Base-by-base conservation (phyloP, 1,140 invertebrate species). In the Pseudomyrmex concolor region DNA sequence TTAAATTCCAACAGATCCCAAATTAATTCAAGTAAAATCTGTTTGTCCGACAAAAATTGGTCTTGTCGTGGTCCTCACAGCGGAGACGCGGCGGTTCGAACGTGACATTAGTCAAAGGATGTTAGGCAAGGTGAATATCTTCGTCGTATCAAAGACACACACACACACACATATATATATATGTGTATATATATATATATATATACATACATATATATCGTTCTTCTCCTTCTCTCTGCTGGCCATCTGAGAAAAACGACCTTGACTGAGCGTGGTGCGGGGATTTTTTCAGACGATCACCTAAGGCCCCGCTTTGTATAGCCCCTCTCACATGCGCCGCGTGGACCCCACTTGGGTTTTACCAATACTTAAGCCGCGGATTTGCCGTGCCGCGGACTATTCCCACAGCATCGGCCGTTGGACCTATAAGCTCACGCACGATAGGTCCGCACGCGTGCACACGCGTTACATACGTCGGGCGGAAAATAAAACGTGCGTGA, bases 391-490 rank as follows among this genome's bases (percentile, higher is more conserved):
- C 90, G 91, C 91, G 84, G 90, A 93, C 91, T 94, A 94, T 92
- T 94, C 92, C 88, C 88, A 89, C 92, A 93, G 93, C 93, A 93
- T 93, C 92, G 91, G 87, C 87, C 85, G 88, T 89, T 92, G 90
- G 91, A 92, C 90, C 91, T 88, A 80, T 88, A 78, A 76, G 85
- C 87, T 86, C 68, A 68, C 76, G 82, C 86, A 84, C 88, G 70
- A 86, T 76, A 84, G 68, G 89, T 12, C 19, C 84, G 72, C 59
- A 87, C 84, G 83, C 74, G 89, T 86, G 77, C 62, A 81, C n/a
- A 90, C 87, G 80, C 85, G 87, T 59, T 34, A 34, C 34, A 34
- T 34, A 34, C 5, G 5, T 34, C 34, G 34, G 34, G 34, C 34
- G 34, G 5, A 34, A 34, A 34, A 7, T 34, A 34, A 34, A 34